Base-by-base conservation (phyloP, 64 coral and sea anemone species). In the Porites lutea region DNA sequence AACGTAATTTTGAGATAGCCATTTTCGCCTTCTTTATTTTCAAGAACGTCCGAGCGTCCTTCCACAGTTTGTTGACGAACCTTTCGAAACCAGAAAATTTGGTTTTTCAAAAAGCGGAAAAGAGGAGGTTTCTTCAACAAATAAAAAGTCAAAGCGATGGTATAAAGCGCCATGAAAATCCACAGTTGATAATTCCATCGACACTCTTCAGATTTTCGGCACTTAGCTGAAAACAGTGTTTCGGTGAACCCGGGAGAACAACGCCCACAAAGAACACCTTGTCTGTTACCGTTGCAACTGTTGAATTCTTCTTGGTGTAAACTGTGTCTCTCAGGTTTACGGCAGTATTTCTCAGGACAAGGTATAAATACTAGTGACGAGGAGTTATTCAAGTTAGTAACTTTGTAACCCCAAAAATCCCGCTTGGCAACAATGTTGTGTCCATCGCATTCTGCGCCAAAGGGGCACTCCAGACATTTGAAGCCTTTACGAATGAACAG, bases 281-380 rank as follows among this genome's bases (percentile, higher is more conserved):
- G 59, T 48, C 92, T 50, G 70, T 77, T 75, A 37, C 87, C 92
- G 47, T 73, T 48, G 46, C 92, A 94, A 48, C 69, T 74, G 86
- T 94, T 94, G 69, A 83, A 89, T 0, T 52, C 78, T 7, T 87
- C 69, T 4, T 55, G 14, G 52, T 94, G 59, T 45, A 19, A 59
- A 43, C 4, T 59, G 4, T 7, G 27, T 43, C 4, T 59, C 69
- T n/a, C 7, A 46, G 3, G 11, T 37, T 27, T 51, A 65, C 6
- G 65, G 12, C 92, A 94, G 21, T 94, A 94, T 72, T 88, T 52
- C 63, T 88, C 77, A 19, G 92, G 92, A 48, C 92, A 94, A 11
- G n/a, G 46, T 18, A 50, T 13, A 27, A 94, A 94, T 22, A 59
- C 23, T 4, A 94, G 52, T 0, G 23, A 69, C 27, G 86, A 51